Base-by-base conservation (phyloP, 2,797 vertebrate species). In the Ateles fusciceps region DNA sequence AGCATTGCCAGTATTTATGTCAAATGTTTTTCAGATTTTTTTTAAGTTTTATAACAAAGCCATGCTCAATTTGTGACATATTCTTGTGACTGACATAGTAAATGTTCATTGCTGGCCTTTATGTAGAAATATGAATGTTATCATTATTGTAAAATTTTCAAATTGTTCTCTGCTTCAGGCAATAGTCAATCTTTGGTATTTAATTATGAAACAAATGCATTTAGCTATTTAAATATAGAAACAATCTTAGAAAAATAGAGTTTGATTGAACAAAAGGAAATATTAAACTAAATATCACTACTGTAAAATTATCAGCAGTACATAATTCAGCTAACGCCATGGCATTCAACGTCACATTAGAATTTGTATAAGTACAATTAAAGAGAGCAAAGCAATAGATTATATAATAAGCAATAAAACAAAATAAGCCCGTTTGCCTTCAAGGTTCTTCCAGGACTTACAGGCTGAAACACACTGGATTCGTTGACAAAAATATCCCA, bases 381-480 rank as follows among this genome's bases (percentile, higher is more conserved):
- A 95, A 61, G 0, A 86, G 89, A 76, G 17, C 42, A 52, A 39
- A 95, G 71, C 30, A 68, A 87, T 48, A 33, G 79, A 86, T 84
- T 92, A 55, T 42, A 55, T 30, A 57, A 39, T n/a, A 81, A 95
- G 39, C 33, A 92, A 64, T 84, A 89, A 94, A 94, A 50, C 10
- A 75, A 84, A 96, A 85, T 36, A 89, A 97, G 57, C 61, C 11
- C 33, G 48, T 96, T 96, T 97, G 28, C 94, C 91, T 97, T 78
- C 95, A 90, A 96, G 46, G 85, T 89, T 94, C 61, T 57, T 79
- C 14, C 59, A 39, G 95, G 87, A 86, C 57, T 90, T 96, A 88
- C 4, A 50, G 17, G 26, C 46, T 57, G 59, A 89, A 93, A 85
- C 15, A 44, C 22, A 81, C 5, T 93, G 48, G 30, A 75, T 90